Conservation (phyloP, 2,113 vertebrate species). For the Ammospiza caudacuta region DNA sequence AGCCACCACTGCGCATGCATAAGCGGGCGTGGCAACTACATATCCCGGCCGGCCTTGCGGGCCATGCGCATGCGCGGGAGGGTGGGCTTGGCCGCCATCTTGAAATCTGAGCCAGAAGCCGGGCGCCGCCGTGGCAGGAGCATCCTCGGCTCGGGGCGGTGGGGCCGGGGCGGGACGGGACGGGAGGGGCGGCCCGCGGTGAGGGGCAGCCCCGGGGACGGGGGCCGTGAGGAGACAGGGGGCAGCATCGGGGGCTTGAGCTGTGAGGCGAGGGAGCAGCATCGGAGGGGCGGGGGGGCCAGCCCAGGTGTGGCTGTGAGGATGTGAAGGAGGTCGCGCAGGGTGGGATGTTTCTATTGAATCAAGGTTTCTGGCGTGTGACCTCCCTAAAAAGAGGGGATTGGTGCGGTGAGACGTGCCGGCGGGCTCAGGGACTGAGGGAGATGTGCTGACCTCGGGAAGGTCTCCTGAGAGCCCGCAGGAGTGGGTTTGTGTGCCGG, state of each 20-base stretch:
- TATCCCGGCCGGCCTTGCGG: not conserved
- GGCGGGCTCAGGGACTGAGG: not conserved
- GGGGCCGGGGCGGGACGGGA: not conserved
- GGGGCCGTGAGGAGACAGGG: not conserved
- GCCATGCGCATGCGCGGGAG: accelerated
- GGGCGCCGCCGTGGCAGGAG: not conserved
- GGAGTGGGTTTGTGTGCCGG: not conserved
- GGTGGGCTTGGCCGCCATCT: conserved; percentile 59
- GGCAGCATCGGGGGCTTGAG: not conserved
- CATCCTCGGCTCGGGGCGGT: not conserved
- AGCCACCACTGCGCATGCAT: not conserved
- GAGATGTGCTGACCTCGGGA: not conserved
- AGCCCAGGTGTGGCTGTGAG: not conserved
- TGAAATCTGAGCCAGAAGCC: conserved; percentile 69
- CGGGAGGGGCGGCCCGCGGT: not conserved
- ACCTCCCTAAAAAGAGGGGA: too few relatives aligned
- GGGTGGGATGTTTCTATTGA: not conserved
- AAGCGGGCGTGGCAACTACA: not conserved
- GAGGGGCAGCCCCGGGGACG: not conserved
- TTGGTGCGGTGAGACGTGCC: not conserved
- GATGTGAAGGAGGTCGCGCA: not conserved
- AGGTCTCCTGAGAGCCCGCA: not conserved
- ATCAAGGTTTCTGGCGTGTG: not conserved
- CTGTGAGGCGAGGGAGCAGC: not conserved
- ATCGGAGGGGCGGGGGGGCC: not conserved